Conservation (phyloP, 2,888 invertebrate genomes). For the Aphidoletes aphidimyza region DNA sequence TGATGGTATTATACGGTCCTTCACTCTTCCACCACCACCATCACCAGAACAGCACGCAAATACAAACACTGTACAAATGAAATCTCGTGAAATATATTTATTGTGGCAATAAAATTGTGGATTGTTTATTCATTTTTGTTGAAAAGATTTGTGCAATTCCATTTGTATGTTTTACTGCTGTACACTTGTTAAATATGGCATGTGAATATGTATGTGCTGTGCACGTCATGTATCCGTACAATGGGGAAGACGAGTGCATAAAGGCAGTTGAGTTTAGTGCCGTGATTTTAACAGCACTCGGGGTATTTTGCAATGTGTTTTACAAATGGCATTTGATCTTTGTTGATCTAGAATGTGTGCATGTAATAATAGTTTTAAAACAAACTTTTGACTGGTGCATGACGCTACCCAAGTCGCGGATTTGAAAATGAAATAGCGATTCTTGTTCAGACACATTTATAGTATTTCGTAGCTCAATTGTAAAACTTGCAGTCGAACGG, state of each 20-base stretch:
- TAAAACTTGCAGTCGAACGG: too few relatives aligned
- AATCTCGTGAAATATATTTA: neutral
- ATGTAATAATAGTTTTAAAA: slow-evolving; percentile 12
- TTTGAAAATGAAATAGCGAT: too few relatives aligned
- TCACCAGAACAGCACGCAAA: too few relatives aligned
- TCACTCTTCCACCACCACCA: neutral
- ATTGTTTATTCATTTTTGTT: neutral
- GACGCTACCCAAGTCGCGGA: too few relatives aligned
- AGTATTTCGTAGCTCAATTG: too few relatives aligned
- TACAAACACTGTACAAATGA: neutral
- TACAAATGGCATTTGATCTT: neutral
- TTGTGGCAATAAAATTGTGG: slow-evolving; percentile 2
- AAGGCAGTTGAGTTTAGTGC: neutral
- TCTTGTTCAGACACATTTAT: too few relatives aligned
- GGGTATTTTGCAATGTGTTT: neutral
- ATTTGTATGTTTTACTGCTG: neutral
- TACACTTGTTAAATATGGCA: neutral
- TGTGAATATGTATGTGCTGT: too few relatives aligned
- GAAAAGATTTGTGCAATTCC: slow-evolving; percentile 11
- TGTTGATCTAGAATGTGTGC: neutral
- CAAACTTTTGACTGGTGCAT: neutral
- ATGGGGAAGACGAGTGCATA: neutral
- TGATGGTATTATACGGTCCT: neutral
- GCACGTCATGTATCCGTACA: neutral
- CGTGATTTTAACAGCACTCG: neutral